Evolutionary conservation across 2,797 vertebrate species (phyloP).

Genomic region (Podargus strigoides): DNA sequence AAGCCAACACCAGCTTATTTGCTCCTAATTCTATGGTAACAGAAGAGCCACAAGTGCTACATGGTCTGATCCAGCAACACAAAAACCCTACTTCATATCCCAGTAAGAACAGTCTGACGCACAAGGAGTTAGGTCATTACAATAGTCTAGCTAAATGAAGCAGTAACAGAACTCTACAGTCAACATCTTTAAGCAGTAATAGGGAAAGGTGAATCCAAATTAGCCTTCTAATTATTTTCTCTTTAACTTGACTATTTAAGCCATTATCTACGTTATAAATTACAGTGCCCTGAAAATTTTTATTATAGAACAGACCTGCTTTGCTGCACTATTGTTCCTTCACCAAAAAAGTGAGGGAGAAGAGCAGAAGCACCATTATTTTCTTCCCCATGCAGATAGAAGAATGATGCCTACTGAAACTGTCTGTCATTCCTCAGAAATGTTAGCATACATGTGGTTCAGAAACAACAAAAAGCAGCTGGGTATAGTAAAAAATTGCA

Average conservation of each 20-base stretch:
- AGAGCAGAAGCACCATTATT: accelerated
- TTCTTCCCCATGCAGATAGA: background rate
- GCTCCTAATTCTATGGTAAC: background rate
- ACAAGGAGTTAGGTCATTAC: background rate
- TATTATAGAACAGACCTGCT: background rate
- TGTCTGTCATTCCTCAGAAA: background rate
- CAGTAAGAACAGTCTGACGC: background rate
- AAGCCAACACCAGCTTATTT: background rate
- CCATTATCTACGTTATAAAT: conserved; percentile 13
- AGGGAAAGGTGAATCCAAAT: conserved; percentile 23
- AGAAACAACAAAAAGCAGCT: background rate
- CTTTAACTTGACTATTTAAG: conserved; percentile 34
- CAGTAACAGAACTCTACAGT: background rate
- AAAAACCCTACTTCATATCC: background rate
- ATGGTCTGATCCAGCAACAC: background rate
- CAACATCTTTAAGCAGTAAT: background rate
- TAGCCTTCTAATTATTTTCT: conserved; percentile 27
- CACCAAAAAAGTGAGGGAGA: background rate
- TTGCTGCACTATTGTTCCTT: background rate
- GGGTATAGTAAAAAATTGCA: background rate
- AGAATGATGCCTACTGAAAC: background rate
- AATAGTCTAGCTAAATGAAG: background rate
- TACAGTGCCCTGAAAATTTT: background rate
- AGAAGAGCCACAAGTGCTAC: background rate
- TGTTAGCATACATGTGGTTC: background rate